Evolutionary conservation across 2,797 vertebrate species (phyloP), one percentile per base, ranked within the genome.

Genomic region (Hyperoplus immaculatus): DNA sequence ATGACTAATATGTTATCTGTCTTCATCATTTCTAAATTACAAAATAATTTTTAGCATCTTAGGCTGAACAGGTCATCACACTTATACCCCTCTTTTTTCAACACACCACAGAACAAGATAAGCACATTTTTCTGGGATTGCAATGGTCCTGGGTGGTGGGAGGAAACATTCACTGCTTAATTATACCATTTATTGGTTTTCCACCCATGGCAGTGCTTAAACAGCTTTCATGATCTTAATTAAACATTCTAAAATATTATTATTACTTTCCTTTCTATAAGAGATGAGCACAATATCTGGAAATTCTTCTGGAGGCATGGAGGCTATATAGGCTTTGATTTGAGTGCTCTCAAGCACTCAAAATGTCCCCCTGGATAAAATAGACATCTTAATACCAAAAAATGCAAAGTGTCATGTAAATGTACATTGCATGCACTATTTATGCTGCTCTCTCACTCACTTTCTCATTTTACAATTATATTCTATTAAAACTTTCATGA

Each of bases 361-460:
- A 11, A 51, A 53, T 50, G 54, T 75, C 62, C 54, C 59, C 4
- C 1, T 39, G 39, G 53, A 74, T 77, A 41, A 43, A 81, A 81
- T 29, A 18, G 0, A 57, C 47, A 50, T 57, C 3, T 49, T 41
- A 39, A 45, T 21, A 58, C 2, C 43, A 18, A 36, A 63, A 29
- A 38, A 65, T 58, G 9, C 66, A 14, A 73, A 73, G 39, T 18
- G 38, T 56, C 3, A 75, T 69, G 49, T 73, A 66, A 77, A 73
- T 76, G 69, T 78, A 78, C 47, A 69, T 38, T 41, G 1, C 62
- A 72, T 83, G 60, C 60, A 65, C n/a, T 75, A 77, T 79, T 72
- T 4, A 66, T 70, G 63, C 49, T 29, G 21, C 62, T 43, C 46
- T 38, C 21, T 53, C 3, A 0, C 18, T 58, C 53, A 13, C 61